Conservation (phyloP, 2,888 invertebrate genomes). For the Melieria omissa region DNA sequence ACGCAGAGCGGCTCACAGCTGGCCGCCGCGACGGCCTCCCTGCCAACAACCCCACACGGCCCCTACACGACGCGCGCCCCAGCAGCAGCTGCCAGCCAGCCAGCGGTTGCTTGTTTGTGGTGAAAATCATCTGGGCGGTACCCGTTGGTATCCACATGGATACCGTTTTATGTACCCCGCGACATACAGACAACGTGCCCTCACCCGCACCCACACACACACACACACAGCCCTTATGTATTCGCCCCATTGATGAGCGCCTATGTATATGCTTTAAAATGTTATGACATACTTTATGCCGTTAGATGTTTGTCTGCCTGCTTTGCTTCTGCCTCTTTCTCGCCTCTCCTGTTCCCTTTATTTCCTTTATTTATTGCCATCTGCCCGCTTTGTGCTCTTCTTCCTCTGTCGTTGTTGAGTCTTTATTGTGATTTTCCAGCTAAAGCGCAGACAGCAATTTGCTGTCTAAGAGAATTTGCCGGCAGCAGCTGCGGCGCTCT, state of each 20-base stretch:
- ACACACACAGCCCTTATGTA: background rate
- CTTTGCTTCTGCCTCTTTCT: background rate
- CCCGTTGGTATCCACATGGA: slow-evolving; percentile 55
- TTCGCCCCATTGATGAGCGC: background rate
- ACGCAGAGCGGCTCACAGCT: no score
- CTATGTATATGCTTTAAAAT: slow-evolving; percentile 48
- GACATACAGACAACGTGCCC: background rate
- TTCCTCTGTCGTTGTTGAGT: background rate
- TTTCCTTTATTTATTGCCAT: background rate
- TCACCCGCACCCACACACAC: background rate
- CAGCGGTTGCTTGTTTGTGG: slow-evolving; percentile 44
- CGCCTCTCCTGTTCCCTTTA: background rate
- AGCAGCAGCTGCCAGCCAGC: slow-evolving; percentile 4
- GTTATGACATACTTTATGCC: slow-evolving; percentile 59
- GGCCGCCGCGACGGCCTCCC: no score
- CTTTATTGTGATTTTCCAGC: background rate
- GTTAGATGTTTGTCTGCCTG: slow-evolving; percentile 49
- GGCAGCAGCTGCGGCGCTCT: background rate
- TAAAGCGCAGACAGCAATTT: background rate
- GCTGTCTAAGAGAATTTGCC: background rate
- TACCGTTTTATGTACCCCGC: slow-evolving; percentile 40
- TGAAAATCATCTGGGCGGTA: slow-evolving; percentile 66
- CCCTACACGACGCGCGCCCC: background rate
- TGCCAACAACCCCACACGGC: background rate
- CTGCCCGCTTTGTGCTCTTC: background rate